A percentile compares a stretch with the other conserved stretches of the same genome.
phyloP scores from a whole-genome alignment of 2,113 vertebrate genomes.

The Anolis carolinensis region DNA sequence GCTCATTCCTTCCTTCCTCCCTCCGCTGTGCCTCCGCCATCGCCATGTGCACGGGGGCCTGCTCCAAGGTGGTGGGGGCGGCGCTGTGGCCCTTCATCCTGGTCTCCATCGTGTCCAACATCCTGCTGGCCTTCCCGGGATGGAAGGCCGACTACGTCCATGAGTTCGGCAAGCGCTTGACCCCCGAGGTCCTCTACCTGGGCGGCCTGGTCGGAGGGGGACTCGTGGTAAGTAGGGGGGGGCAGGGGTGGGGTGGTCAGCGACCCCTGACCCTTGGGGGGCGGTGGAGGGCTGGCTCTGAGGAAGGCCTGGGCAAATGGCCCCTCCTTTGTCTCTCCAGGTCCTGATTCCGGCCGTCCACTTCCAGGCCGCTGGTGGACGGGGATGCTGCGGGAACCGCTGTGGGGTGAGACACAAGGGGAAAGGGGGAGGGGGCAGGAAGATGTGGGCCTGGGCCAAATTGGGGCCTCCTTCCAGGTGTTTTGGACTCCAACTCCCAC shows the following conservation, averaged over 20 bases:
- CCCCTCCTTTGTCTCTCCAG: constrained; percentile 52
- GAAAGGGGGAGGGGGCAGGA: too few relatives aligned
- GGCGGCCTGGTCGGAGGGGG: constrained; percentile 82
- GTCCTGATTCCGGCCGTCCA: constrained; percentile 79
- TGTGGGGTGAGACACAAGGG: constrained; percentile 76
- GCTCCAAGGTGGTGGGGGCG: constrained; percentile 73
- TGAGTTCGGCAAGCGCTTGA: constrained; percentile 47
- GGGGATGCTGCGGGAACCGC: constrained; percentile 80
- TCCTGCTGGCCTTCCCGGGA: constrained; percentile 80
- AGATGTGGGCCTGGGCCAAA: not conserved
- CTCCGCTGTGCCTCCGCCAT: too few relatives aligned
- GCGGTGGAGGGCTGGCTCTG: too few relatives aligned
- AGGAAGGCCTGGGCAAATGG: not conserved
- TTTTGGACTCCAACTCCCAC: too few relatives aligned
- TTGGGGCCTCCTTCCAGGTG: too few relatives aligned
- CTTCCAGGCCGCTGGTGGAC: constrained; percentile 77
- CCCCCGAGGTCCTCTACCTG: constrained; percentile 81
- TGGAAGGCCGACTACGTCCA: constrained; percentile 69
- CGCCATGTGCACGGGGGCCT: constrained; percentile 80
- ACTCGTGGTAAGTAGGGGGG: constrained; percentile 72
- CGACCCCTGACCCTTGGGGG: too few relatives aligned
- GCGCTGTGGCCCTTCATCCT: constrained; percentile 74
- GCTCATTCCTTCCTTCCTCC: too few relatives aligned
- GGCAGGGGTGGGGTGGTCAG: too few relatives aligned
- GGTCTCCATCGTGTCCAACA: constrained; percentile 79